Evolutionary conservation across 1,140 invertebrate genomes (phyloP).

Genomic region (Camponotus vicinus): DNA sequence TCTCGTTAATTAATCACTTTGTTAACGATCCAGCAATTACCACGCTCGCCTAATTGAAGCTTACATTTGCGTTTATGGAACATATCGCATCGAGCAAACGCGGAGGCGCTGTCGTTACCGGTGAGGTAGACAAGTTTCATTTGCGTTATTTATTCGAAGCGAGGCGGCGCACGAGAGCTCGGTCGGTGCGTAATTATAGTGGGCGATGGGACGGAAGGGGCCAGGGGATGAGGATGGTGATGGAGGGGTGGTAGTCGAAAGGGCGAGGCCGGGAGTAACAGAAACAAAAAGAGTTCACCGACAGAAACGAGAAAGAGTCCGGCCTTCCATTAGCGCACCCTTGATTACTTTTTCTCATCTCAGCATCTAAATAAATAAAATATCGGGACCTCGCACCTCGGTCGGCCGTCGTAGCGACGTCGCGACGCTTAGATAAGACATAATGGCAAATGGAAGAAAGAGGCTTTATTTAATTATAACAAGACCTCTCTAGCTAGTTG

Average conservation of each 20-base stretch:
- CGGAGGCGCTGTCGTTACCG: slow-evolving; percentile 76
- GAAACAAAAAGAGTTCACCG: slow-evolving; percentile 81
- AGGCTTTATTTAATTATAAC: slow-evolving; percentile 84
- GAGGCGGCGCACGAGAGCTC: slow-evolving; percentile 60
- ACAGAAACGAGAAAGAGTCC: slow-evolving; percentile 74
- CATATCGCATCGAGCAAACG: slow-evolving; percentile 45
- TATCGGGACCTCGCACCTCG: slow-evolving; percentile 80
- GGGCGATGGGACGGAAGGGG: slow-evolving; percentile 74
- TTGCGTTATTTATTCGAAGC: slow-evolving; percentile 83
- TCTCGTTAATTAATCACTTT: slow-evolving; percentile 59
- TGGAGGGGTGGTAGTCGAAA: slow-evolving; percentile 23
- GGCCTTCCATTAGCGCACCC: slow-evolving; percentile 85
- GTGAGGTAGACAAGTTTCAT: slow-evolving; percentile 82
- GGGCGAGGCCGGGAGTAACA: slow-evolving; percentile 56
- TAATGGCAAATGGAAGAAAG: slow-evolving; percentile 82
- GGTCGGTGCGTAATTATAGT: slow-evolving; percentile 83
- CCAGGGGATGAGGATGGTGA: slow-evolving; percentile 37
- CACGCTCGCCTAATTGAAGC: slow-evolving; percentile 47
- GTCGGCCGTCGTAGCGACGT: slow-evolving; percentile 74
- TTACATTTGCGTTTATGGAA: slow-evolving; percentile 39
- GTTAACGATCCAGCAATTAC: slow-evolving; percentile 49
- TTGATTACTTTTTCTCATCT: slow-evolving; percentile 86
- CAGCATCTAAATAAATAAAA: slow-evolving; percentile 86
- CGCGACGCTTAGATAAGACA: slow-evolving; percentile 82
- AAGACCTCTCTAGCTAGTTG: slow-evolving; percentile 39